phyloP scores from a whole-genome alignment of 23 tunicate species.

The Trididemnum miniatum region DNA sequence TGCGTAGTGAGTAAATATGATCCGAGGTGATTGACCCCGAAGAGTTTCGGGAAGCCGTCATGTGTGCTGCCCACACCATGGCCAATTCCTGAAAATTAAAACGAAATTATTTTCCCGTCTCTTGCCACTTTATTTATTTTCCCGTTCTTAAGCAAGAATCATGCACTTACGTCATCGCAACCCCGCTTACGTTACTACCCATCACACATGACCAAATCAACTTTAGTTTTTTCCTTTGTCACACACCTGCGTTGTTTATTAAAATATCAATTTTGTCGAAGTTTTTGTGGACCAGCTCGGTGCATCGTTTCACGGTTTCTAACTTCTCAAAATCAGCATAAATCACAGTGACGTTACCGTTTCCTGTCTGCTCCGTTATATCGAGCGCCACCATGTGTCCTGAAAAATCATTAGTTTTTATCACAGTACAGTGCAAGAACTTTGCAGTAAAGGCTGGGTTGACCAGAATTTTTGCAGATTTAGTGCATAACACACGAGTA shows the following conservation, averaged over 20 bases:
- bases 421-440: too few relatives aligned
- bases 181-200: too few relatives aligned
- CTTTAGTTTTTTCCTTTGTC: neutral
- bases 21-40: constrained; percentile 62
- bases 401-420: constrained; percentile 6
- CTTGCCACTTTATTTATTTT: too few relatives aligned
- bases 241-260: constrained; percentile 75
- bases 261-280: constrained; percentile 51
- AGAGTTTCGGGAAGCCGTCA: constrained; percentile 55
- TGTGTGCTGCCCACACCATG: constrained; percentile 43
- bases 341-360: constrained; percentile 9
- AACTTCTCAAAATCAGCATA: constrained; percentile 49
- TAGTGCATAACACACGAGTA: too few relatives aligned
- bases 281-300: constrained; percentile 2
- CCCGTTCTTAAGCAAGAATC: too few relatives aligned
- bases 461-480: too few relatives aligned
- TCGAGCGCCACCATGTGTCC: constrained; percentile 33
- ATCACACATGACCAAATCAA: too few relatives aligned
- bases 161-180: too few relatives aligned
- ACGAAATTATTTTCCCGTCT: too few relatives aligned
- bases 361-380: constrained; percentile 37
- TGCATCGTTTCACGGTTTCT: constrained; percentile 44
- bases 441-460: too few relatives aligned
- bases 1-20: constrained; percentile 53
- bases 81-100: constrained; percentile 72